Conservation (phyloP, 2,113 vertebrate genomes). For the Tretioscincus oriximinensis region DNA sequence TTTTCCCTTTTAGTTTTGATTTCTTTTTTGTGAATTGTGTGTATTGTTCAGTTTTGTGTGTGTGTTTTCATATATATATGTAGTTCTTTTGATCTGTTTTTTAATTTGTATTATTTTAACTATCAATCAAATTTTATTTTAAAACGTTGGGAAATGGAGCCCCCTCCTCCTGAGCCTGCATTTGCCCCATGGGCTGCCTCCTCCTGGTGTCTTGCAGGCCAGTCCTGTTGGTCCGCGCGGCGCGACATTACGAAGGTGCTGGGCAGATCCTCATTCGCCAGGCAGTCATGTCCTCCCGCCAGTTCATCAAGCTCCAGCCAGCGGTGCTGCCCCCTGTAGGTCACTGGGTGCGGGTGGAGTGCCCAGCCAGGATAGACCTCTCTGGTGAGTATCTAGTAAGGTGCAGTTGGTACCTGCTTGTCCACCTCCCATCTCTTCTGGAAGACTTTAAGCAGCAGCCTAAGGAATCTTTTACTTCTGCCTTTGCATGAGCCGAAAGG, state of each 20-base stretch:
- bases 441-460: neutral
- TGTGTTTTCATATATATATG: too few species aligned
- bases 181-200: too few species aligned
- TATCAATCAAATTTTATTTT: too few species aligned
- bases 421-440: neutral
- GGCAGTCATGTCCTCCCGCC: slow-evolving; percentile 87
- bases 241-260: slow-evolving; percentile 92
- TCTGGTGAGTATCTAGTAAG: slow-evolving; percentile 77
- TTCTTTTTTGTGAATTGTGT: too few species aligned
- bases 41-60: too few species aligned
- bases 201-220: slow-evolving; percentile 69
- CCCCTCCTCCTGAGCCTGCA: too few species aligned
- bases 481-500: neutral
- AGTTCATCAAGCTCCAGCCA: slow-evolving; percentile 73
- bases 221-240: slow-evolving; percentile 85
- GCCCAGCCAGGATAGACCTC: slow-evolving; percentile 90
- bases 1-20: too few species aligned
- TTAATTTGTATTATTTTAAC: too few species aligned
- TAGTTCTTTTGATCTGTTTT: too few species aligned
- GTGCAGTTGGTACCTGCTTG: neutral
- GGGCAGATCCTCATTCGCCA: slow-evolving; percentile 88
- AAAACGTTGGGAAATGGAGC: neutral
- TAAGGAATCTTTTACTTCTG: neutral
- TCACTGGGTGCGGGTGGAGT: slow-evolving; percentile 84
- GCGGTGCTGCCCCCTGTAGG: slow-evolving; percentile 70